These are phyloP conservation scores for Stictocephala bisonia DNA, from an alignment of 2,888 invertebrate species.

Conservation along the genomic window DNA sequence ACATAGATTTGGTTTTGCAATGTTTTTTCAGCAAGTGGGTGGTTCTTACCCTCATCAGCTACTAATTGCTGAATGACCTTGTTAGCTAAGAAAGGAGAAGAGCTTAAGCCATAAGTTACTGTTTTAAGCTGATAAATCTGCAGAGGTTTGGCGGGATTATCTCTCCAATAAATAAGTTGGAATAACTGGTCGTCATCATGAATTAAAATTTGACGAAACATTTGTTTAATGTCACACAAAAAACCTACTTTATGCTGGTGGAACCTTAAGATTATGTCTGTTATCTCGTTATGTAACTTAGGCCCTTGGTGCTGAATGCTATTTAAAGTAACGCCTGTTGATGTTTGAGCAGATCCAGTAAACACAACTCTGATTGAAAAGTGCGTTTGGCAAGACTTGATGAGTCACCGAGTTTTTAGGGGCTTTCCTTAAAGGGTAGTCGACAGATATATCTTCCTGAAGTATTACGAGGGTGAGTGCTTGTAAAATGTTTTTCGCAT, in stretches of 20 bases:
- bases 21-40: conserved; percentile 51
- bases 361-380: conserved; percentile 7
- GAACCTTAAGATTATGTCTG: conserved; percentile 7
- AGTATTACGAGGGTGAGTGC: not conserved
- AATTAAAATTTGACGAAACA: conserved; percentile 49
- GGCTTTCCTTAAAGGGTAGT: not conserved
- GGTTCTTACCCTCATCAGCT: conserved; percentile 46
- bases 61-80: conserved; percentile 54
- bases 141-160: conserved; percentile 45
- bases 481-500: not conserved
- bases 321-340: not conserved
- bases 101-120: conserved; percentile 57
- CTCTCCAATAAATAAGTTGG: conserved; percentile 58
- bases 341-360: not conserved
- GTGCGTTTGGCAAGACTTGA: not conserved
- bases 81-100: conserved; percentile 55
- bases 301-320: conserved; percentile 4
- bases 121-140: conserved; percentile 52
- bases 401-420: not conserved
- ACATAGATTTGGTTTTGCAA: conserved; percentile 55
- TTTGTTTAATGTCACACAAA: conserved; percentile 45
- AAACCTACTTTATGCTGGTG: conserved; percentile 14
- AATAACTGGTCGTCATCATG: conserved; percentile 48
- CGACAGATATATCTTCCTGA: not conserved
- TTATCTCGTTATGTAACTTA: conserved; percentile 6